Evolutionary conservation across 2,888 invertebrate genomes (phyloP).

Genomic region (Parnassius smintheus): DNA sequence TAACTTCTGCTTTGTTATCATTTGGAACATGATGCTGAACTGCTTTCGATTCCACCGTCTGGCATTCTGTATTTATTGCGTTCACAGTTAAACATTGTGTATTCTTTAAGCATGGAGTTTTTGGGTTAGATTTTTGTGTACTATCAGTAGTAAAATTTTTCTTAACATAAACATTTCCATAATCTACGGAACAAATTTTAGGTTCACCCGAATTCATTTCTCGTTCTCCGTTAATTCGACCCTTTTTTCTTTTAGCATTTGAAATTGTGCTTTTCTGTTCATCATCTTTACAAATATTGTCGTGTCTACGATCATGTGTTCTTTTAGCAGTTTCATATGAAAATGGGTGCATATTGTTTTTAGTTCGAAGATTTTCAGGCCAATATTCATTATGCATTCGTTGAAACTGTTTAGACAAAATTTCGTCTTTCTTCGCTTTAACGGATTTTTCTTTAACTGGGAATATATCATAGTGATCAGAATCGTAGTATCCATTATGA

Average conservation of each 20-base stretch:
- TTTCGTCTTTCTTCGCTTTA: slow-evolving; percentile 39
- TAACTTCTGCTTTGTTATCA: slow-evolving; percentile 55
- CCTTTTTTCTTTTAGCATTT: slow-evolving; percentile 22
- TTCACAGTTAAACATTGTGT: slow-evolving; percentile 45
- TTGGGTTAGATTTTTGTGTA: slow-evolving; percentile 30
- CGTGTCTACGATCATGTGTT: slow-evolving; percentile 8
- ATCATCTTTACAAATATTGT: slow-evolving; percentile 19
- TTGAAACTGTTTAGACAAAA: slow-evolving; percentile 37
- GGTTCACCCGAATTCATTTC: slow-evolving; percentile 35
- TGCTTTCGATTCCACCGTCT: slow-evolving; percentile 41
- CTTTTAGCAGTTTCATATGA: slow-evolving; percentile 25
- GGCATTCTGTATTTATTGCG: slow-evolving; percentile 46
- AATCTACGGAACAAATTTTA: slow-evolving; percentile 49
- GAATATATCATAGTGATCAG: slow-evolving; percentile 59
- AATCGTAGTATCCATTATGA: slow-evolving; percentile 52
- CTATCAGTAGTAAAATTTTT: slow-evolving; percentile 22
- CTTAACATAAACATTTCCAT: slow-evolving; percentile 49
- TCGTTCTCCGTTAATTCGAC: slow-evolving; percentile 28
- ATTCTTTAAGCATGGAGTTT: slow-evolving; percentile 31
- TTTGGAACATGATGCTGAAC: slow-evolving; percentile 35
- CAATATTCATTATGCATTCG: slow-evolving; percentile 37
- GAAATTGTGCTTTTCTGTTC: slow-evolving; percentile 24
- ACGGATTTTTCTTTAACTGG: slow-evolving; percentile 60
- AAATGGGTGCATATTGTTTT: slow-evolving; percentile 31
- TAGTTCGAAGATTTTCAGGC: slow-evolving; percentile 43